Percentiles rank a stretch among this genome's conserved stretches.
Conservation (phyloP, 2,797 vertebrate genomes). For the Anomalospiza imberbis region DNA sequence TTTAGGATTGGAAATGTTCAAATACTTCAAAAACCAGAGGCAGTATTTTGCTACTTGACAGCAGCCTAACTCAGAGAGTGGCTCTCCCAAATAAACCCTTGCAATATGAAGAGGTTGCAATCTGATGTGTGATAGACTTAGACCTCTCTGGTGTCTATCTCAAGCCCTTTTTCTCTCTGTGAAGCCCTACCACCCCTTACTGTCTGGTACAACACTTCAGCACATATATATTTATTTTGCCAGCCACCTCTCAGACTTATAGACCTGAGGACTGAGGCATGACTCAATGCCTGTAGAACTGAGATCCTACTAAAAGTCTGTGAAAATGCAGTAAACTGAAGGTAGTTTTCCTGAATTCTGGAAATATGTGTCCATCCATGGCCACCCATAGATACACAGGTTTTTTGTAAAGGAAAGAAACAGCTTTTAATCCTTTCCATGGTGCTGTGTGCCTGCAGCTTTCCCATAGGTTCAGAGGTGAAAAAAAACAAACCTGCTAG, state of each 20-base stretch:
- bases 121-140: background rate
- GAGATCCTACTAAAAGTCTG: background rate
- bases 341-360: background rate
- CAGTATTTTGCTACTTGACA: background rate
- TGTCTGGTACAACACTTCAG: background rate
- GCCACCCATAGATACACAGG: background rate
- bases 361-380: background rate
- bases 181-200: background rate
- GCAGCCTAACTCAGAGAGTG: background rate
- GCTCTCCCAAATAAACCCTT: background rate
- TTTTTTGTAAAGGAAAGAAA: background rate
- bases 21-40: background rate
- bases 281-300: background rate
- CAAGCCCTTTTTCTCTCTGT: background rate
- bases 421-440: background rate
- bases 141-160: constrained; percentile 3
- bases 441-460: background rate
- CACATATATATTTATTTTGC: background rate
- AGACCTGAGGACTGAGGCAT: background rate
- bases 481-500: background rate
- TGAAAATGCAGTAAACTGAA: background rate
- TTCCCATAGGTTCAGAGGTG: background rate
- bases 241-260: background rate
- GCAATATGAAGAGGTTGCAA: background rate
- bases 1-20: background rate